phyloP scores from a whole-genome alignment of 2,888 invertebrate species.

The Venustoraphidia nigricollis region DNA sequence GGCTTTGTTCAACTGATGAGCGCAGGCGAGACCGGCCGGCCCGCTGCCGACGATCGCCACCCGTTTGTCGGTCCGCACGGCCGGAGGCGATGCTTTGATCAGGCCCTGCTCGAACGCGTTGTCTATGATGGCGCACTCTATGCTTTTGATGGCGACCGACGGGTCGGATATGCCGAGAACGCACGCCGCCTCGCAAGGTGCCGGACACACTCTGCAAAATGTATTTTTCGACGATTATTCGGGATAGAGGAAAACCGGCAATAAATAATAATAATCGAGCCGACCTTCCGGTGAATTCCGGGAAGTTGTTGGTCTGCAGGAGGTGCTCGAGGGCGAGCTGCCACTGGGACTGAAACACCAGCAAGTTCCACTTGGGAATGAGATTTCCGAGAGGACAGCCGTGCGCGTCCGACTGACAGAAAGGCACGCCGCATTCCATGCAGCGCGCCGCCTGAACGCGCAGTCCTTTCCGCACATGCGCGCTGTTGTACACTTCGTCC shows the following conservation, averaged over 20 bases:
- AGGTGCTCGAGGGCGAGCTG: conserved; percentile 82
- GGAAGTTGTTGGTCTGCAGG: conserved; percentile 97
- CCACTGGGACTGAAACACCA: conserved; percentile 91
- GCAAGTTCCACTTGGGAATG: conserved; percentile 98
- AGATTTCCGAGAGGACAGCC: conserved; percentile 98
- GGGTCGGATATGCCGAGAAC: conserved; percentile 92
- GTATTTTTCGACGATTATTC: neutral
- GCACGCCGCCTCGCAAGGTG: conserved; percentile 98
- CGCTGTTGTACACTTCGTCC: conserved; percentile 89
- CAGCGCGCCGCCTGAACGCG: conserved; percentile 85
- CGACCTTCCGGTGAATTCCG: conserved; percentile 36
- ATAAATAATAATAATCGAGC: neutral
- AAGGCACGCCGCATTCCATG: conserved; percentile 99
- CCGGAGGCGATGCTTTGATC: conserved; percentile 65
- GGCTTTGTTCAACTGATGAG: conserved; percentile 93
- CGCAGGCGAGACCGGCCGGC: conserved; percentile 87
- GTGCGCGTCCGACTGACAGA: conserved; percentile 81
- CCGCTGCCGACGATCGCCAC: conserved; percentile 91
- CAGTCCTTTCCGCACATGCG: conserved; percentile 76
- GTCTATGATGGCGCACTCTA: conserved; percentile 97
- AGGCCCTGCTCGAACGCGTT: conserved; percentile 93
- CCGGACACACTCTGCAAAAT: conserved; percentile 65
- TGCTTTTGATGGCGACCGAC: conserved; percentile 96
- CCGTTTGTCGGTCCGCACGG: conserved; percentile 51
- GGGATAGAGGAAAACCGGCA: neutral